Evolutionary conservation across 2,797 vertebrate species (phyloP).

Genomic region (Carduelis carduelis): DNA sequence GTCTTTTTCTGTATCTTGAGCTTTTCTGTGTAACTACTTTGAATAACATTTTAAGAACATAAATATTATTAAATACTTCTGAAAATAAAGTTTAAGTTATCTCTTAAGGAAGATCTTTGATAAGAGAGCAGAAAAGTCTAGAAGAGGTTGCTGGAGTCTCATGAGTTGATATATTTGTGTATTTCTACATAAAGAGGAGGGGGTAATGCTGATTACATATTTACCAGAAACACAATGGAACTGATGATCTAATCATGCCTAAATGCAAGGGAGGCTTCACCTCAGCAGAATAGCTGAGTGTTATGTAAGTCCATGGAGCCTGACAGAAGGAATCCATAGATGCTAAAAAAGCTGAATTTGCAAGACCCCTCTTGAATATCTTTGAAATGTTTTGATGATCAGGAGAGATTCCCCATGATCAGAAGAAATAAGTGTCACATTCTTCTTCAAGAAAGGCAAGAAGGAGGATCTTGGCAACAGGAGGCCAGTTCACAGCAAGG

Average conservation of each 20-base stretch:
- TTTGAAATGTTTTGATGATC: not conserved
- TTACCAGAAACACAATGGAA: not conserved
- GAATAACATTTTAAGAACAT: not conserved
- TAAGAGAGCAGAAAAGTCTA: not conserved
- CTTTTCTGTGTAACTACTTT: not conserved
- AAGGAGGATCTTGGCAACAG: not conserved
- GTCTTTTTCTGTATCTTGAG: not conserved
- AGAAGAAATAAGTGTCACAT: not conserved
- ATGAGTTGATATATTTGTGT: not conserved
- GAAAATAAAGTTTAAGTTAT: not conserved
- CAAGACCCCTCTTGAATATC: not conserved
- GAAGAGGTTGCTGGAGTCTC: not conserved
- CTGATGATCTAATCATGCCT: not conserved
- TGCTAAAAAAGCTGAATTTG: not conserved
- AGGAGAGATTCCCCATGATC: not conserved
- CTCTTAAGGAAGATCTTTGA: not conserved
- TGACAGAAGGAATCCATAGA: not conserved
- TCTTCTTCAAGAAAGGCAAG: not conserved
- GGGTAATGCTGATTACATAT: not conserved
- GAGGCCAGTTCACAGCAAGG: not conserved
- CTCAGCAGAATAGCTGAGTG: not conserved
- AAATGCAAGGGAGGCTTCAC: not conserved
- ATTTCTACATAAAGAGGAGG: not conserved
- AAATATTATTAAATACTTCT: not conserved
- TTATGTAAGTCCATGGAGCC: not conserved